Evolutionary conservation across 1,140 invertebrate species (phyloP), one percentile per base, ranked within the genome.

Genomic region (Ladona fulva): DNA sequence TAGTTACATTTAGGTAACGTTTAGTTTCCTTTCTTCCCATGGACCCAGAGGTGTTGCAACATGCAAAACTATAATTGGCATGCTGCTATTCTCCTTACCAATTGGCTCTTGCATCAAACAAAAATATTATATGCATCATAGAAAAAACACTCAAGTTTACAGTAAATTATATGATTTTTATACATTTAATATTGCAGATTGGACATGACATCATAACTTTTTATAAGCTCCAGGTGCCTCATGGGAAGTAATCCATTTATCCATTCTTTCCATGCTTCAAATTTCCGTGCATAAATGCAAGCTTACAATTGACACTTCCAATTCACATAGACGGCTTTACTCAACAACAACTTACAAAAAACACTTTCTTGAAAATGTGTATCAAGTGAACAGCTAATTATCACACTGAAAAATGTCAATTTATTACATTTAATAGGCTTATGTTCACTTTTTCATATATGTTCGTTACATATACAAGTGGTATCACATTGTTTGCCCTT

Each of bases 111-210:
- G 52, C 52, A 66, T 19, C 1, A 66, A 66, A 66, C 52, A 66
- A 66, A 66, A 66, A 66, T 66, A 66, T 22, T 22, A 19, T 66
- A 66, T 66, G 16, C 25, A 29, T 76, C 29, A 22, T 66, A 66
- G 52, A 16, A 66, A 66, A 66, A 66, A 76, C 75, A 76, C 75
- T 76, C 10, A n/a, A 76, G 25, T 37, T 29, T 76, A 22, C 22
- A 29, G 22, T n/a, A 25, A 25, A 37, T n/a, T 76, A 25, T 76
- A 76, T 75, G 16, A 19, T 75, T 25, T 75, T 75, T 75, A 8
- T 25, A 75, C 29, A 25, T 75, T 76, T 76, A 76, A 76, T 37
- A 76, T 76, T 37, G 75, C 75, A 76, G 42, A 76, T 37, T 37
- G 25, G 42, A 37, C 24, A 37, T 42, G 25, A 29, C 25, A 25